Conservation (phyloP, 2,113 vertebrate species). For the Hemiscyllium ocellatum region DNA sequence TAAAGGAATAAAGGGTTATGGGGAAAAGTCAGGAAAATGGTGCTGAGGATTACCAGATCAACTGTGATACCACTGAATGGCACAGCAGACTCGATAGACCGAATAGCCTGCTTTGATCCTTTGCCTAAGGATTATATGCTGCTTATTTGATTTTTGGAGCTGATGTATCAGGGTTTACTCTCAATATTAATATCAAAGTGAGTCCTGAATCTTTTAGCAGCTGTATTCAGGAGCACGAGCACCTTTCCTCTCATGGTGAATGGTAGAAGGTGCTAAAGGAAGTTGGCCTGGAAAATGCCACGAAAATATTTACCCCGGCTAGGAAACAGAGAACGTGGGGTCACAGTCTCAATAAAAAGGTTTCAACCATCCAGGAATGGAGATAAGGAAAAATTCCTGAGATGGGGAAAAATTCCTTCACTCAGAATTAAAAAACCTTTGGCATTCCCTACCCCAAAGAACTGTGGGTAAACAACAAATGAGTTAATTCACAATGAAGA, state of each 20-base stretch:
- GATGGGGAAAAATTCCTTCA: neutral
- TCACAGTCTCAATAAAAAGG: neutral
- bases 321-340: neutral
- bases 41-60: too few relatives aligned
- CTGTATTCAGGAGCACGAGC: neutral
- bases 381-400: neutral
- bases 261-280: neutral
- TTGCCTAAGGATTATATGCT: too few relatives aligned
- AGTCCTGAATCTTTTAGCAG: neutral
- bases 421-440: too few relatives aligned
- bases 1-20: too few relatives aligned
- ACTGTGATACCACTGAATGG: too few relatives aligned
- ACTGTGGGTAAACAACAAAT: neutral
- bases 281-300: neutral
- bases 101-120: too few relatives aligned
- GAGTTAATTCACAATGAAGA: neutral
- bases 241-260: neutral
- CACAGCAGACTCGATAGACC: too few relatives aligned
- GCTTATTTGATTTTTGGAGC: too few relatives aligned
- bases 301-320: neutral
- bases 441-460: neutral
- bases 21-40: too few relatives aligned
- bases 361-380: neutral
- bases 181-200: neutral
- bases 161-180: neutral